These are phyloP conservation scores for Tetragonula carbonaria DNA, from an alignment of 2,888 invertebrate species.

Conservation along the genomic window DNA sequence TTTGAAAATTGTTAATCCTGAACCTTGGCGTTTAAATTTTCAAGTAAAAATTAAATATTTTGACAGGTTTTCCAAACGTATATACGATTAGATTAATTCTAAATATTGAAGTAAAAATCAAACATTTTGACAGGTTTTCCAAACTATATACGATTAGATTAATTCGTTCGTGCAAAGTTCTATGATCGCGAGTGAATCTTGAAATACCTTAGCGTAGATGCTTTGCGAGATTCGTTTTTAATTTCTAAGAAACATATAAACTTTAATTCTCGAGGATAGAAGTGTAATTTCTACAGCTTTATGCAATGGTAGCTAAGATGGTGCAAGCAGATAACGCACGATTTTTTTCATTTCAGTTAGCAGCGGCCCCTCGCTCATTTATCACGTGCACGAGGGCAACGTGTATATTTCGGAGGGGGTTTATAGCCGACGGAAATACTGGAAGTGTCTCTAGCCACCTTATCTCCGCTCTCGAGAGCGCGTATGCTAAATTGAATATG, in stretches of 20 bases:
- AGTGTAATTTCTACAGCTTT: neutral
- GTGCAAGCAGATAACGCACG: conserved; percentile 36
- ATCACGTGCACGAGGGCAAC: conserved; percentile 71
- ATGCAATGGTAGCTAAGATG: conserved; percentile 12
- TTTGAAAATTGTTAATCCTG: neutral
- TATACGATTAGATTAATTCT: conserved; percentile 6
- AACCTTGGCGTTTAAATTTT: neutral
- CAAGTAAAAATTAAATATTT: neutral
- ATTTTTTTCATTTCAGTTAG: conserved; percentile 41
- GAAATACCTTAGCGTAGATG: too few species aligned
- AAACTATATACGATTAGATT: neutral
- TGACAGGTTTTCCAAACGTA: neutral
- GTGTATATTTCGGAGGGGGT: conserved; percentile 74
- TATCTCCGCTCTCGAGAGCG: conserved; percentile 77
- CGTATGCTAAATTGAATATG: conserved; percentile 84
- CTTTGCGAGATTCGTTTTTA: too few species aligned
- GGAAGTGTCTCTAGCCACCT: conserved; percentile 76
- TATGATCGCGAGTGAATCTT: too few species aligned
- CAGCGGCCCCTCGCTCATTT: conserved; percentile 67
- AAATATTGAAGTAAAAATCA: neutral
- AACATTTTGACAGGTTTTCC: neutral
- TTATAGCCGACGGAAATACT: conserved; percentile 63
- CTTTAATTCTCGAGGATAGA: neutral
- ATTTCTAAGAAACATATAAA: too few species aligned
- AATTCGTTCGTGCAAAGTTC: neutral